Percentiles rank a stretch among this genome's conserved stretches.
Conservation (phyloP, 2,797 vertebrate genomes). For the Anolis apletophallus region DNA sequence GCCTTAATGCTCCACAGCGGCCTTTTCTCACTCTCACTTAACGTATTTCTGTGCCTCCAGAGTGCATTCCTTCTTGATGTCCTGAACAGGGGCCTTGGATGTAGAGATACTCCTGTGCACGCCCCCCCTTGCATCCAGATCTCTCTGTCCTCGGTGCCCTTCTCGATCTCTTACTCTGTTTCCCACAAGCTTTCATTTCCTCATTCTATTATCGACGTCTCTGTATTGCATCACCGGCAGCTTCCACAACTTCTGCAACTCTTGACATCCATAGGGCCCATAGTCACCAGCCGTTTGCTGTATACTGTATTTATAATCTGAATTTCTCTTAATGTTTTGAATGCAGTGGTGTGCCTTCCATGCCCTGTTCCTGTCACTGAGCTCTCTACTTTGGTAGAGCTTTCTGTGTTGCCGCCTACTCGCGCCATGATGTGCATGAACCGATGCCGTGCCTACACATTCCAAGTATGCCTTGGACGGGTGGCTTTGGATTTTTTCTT, state of each 20-base stretch:
- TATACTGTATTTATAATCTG: background rate
- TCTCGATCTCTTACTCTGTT: slow-evolving; percentile 2
- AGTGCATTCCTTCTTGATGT: background rate
- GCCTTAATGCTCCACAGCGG: background rate
- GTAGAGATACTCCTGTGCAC: background rate
- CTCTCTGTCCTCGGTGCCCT: background rate
- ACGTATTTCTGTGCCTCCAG: background rate
- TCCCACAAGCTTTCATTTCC: background rate
- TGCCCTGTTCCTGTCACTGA: background rate
- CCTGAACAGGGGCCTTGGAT: background rate
- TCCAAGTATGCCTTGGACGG: background rate
- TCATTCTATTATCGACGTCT: background rate
- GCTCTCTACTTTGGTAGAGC: background rate
- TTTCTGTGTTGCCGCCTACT: background rate
- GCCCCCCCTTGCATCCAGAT: background rate
- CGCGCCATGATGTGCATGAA: background rate
- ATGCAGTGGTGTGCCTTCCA: too few relatives aligned
- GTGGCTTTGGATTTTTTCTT: slow-evolving; percentile 4
- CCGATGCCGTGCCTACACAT: background rate
- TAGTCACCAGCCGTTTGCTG: background rate
- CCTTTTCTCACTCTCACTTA: background rate
- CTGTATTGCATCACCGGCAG: background rate
- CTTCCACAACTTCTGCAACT: slow-evolving; percentile 5
- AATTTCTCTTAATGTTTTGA: background rate
- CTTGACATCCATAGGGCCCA: background rate